These are phyloP conservation scores for Blastobasis adustella DNA, from an alignment of 2,888 invertebrate species.

Conservation along the genomic window DNA sequence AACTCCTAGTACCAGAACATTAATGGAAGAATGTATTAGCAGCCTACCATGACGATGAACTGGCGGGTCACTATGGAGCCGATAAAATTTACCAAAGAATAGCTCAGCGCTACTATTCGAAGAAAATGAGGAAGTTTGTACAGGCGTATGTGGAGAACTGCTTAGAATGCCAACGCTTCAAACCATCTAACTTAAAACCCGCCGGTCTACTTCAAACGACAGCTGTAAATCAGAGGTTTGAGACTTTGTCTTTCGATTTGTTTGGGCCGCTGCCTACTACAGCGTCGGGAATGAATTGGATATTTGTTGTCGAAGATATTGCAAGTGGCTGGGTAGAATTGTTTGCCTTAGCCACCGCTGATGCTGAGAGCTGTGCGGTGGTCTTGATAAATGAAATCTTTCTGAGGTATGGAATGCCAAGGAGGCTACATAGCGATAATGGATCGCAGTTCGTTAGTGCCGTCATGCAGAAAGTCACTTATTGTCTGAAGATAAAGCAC, in stretches of 20 bases:
- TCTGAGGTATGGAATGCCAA: constrained; percentile 14
- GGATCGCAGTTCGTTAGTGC: constrained; percentile 3
- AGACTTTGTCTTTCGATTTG: constrained; percentile 13
- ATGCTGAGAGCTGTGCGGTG: constrained; percentile 24
- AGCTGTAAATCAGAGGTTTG: constrained; percentile 12
- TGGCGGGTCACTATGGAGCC: constrained; percentile 21
- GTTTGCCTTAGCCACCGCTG: constrained; percentile 25
- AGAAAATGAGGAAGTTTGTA: constrained; percentile 3
- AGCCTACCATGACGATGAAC: constrained; percentile 17
- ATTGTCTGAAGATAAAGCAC: constrained; percentile 24
- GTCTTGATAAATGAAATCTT: constrained; percentile 25
- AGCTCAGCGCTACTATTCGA: constrained; percentile 3
- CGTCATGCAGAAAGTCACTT: constrained; percentile 16
- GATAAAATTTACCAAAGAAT: constrained; percentile 3
- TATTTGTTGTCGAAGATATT: constrained; percentile 16
- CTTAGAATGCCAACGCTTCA: constrained; percentile 13
- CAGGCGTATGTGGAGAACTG: constrained; percentile 8
- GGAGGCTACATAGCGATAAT: constrained; percentile 14
- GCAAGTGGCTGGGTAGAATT: constrained; percentile 22
- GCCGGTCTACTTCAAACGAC: constrained; percentile 12
- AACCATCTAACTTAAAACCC: no score
- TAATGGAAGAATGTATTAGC: constrained; percentile 12
- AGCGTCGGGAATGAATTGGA: constrained; percentile 9
- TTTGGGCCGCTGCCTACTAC: constrained; percentile 14
- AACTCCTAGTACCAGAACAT: constrained; percentile 14